Evolutionary conservation across 1,140 invertebrate species (phyloP), one percentile per base, ranked within the genome.

Genomic region (Grapholita molesta): DNA sequence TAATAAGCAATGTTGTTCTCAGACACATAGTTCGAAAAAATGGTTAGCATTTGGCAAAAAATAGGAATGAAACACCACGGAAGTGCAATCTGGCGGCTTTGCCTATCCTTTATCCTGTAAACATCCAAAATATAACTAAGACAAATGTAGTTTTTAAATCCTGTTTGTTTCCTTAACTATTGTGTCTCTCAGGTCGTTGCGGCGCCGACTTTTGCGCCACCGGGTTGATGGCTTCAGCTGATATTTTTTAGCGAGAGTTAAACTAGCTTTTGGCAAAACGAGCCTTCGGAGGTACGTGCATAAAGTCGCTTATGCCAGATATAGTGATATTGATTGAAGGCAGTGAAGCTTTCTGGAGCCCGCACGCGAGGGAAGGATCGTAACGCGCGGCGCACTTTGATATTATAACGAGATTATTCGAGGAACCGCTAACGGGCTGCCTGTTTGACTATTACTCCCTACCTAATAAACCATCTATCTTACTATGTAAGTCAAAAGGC

Each of bases 311-410:
- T 79, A 72, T 82, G 74, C 65, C 72, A 57, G 71, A 70, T 74
- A 80, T 77, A 68, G 68, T 72, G 69, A 72, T 88, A 88, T 85
- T 80, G 85, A 87, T 85, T 83, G 79, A 76, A 74, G 68, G 72
- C 66, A 76, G 75, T 68, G 75, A 80, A 79, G 79, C 77, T 84
- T 82, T 82, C 76, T 70, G 77, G 76, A 84, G 79, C 80, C 77
- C 69, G 79, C 82, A 87, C 83, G 85, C 81, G 73, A 83, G 75
- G 76, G 78, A 80, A 82, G 78, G 76, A 84, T 82, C 85, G 79
- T 84, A 82, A 80, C 75, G 79, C 78, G 74, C 80, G 74, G 72
- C 74, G 76, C 68, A 80, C 72, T 83, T 80, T 79, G 80, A 81
- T 84, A 83, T 80, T 80, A 82, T 82, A 82, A 83, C 74, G 69